phyloP scores from a whole-genome alignment of 2,113 vertebrate genomes.

The Alectura lathami region DNA sequence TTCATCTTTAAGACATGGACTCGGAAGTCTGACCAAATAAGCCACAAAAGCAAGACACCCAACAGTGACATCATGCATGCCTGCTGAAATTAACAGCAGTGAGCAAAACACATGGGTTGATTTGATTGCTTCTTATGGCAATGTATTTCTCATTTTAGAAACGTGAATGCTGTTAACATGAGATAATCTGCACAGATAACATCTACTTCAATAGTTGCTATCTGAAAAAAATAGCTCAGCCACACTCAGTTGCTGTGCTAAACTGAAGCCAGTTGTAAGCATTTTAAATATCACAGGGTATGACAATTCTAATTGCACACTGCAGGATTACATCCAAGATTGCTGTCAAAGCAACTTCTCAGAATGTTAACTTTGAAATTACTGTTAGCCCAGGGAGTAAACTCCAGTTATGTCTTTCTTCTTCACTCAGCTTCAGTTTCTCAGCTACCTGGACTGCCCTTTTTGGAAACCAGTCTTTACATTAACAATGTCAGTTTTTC shows the following conservation, averaged over 20 bases:
- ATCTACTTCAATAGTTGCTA: not conserved
- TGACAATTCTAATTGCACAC: conserved; percentile 36
- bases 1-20: not conserved
- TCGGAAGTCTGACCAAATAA: not conserved
- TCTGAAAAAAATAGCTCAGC: not conserved
- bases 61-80: not conserved
- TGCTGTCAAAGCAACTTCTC: conserved; percentile 49
- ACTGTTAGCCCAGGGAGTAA: conserved; percentile 1
- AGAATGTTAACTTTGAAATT: conserved; percentile 41
- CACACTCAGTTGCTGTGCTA: not conserved
- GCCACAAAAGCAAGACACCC: not conserved
- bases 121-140: not conserved
- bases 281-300: conserved; percentile 33
- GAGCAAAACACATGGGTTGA: not conserved
- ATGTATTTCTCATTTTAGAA: not conserved
- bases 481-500: not conserved
- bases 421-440: not conserved
- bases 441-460: not conserved
- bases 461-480: not conserved
- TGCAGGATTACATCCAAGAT: conserved; percentile 23
- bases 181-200: conserved; percentile 21
- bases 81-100: not conserved
- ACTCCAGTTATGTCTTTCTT: not conserved
- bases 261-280: not conserved
- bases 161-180: not conserved